Percentiles rank a stretch among this genome's conserved stretches.
Evolutionary conservation across 2,797 vertebrate species (phyloP).

Genomic region (Sebastes taczanowskii): DNA sequence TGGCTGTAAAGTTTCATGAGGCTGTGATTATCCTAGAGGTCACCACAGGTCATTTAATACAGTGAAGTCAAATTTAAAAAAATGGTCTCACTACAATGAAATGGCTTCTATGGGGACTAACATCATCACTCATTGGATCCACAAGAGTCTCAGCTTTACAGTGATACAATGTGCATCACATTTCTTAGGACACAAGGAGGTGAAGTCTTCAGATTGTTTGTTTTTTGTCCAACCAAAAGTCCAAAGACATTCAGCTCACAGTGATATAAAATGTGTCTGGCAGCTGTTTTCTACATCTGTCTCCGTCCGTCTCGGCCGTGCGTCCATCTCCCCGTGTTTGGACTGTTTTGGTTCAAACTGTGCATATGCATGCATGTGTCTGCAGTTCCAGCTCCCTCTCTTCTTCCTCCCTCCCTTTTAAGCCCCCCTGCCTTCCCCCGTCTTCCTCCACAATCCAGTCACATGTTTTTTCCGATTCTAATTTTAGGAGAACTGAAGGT

Average conservation of each 20-base stretch:
- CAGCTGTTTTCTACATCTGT: slow-evolving; percentile 7
- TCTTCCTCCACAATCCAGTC: slow-evolving; percentile 26
- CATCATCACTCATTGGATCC: too few species aligned
- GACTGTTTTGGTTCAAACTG: not conserved
- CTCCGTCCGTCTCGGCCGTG: not conserved
- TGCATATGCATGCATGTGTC: not conserved
- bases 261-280: not conserved
- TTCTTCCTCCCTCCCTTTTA: not conserved
- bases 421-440: slow-evolving; percentile 7
- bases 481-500: slow-evolving; percentile 56
- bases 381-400: not conserved
- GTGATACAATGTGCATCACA: not conserved
- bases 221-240: not conserved
- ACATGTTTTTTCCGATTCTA: slow-evolving; percentile 25
- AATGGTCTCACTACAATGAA: too few species aligned
- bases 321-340: not conserved
- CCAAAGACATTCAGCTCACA: not conserved
- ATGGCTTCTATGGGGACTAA: too few species aligned
- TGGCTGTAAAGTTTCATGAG: too few species aligned
- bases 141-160: too few species aligned
- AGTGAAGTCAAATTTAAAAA: too few species aligned
- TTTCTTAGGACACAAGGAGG: not conserved
- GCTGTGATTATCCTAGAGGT: too few species aligned
- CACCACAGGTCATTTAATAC: too few species aligned
- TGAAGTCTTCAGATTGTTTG: not conserved